phyloP scores from a whole-genome alignment of 2,113 vertebrate species.

The Cyrtonyx montezumae region DNA sequence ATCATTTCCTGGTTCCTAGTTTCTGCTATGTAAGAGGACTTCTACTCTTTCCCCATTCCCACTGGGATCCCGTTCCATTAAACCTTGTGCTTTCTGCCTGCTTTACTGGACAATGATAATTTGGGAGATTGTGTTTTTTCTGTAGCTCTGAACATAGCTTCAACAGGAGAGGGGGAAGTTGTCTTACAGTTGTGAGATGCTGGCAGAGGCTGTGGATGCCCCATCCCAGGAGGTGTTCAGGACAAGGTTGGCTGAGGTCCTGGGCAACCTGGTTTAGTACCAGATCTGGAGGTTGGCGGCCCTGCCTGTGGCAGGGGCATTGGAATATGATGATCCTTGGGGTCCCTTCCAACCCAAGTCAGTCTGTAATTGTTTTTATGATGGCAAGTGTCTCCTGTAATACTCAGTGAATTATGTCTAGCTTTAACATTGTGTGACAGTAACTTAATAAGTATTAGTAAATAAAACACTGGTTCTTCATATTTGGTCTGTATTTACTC shows the following conservation, averaged over 20 bases:
- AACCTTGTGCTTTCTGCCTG: not conserved
- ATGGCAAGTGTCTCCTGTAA: not conserved
- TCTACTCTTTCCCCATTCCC: not conserved
- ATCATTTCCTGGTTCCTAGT: not conserved
- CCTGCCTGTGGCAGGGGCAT: too few species aligned
- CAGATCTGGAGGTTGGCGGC: too few species aligned
- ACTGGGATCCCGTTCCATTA: fast-evolving
- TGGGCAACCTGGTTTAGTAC: too few species aligned
- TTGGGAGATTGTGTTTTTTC: not conserved
- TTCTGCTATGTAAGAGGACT: not conserved
- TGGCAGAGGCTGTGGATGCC: too few species aligned
- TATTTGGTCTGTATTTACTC: not conserved
- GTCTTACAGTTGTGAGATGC: too few species aligned
- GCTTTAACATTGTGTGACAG: not conserved
- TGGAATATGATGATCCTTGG: too few species aligned
- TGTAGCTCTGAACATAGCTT: not conserved
- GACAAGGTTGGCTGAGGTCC: too few species aligned
- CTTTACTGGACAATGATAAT: not conserved
- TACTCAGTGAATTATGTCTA: not conserved
- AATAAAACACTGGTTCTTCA: not conserved
- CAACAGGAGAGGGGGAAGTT: not conserved
- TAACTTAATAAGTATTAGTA: not conserved
- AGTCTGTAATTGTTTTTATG: too few species aligned
- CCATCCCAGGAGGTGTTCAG: too few species aligned
- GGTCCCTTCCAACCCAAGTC: too few species aligned